Evolutionary conservation across 2,888 invertebrate genomes (phyloP), one percentile per base, ranked within the genome.

Genomic region (Parelbella ahira): DNA sequence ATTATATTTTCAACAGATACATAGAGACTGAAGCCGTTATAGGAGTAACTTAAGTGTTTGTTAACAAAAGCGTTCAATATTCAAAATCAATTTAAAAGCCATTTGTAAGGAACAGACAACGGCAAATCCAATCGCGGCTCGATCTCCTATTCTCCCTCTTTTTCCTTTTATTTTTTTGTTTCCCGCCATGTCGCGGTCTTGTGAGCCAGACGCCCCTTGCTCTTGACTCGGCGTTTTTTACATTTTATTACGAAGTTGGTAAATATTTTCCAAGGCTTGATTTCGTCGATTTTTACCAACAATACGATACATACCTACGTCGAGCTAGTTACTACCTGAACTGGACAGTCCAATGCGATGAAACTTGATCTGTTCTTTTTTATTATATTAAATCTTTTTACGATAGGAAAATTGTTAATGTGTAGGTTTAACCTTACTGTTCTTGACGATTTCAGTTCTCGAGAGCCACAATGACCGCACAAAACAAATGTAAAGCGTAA

Each of bases 51-150:
- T 21, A n/a, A 21, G 5, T 68, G 66, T 73, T 72, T 72, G 64
- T 72, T 69, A 65, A 68, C 63, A 63, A 70, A 68, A 68, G 58
- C 60, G 60, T 65, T 72, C 68, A 61, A 74, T 75, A 77, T 79
- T 75, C 72, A 76, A 75, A 84, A 84, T 81, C 84, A 80, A 86
- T 84, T 82, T 79, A 72, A 79, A 82, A 80, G 66, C 78, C 75
- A 83, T 82, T 86, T 82, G 82, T 78, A 77, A 76, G 75, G 77
- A 75, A 81, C 82, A 83, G 83, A 86, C 80, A 84, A 79, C 77
- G 72, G 77, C 70, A 78, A 84, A 84, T 83, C 75, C 78, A 86
- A 84, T 83, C 79, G 76, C 68, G 71, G 71, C 65, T 66, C 63
- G 68, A 69, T 70, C 73, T 75, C 62, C 72, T 70, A 76, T 83